Evolutionary conservation across 2,888 invertebrate genomes (phyloP), one percentile per base, ranked within the genome.

Genomic region (Epirrhoe alternata): DNA sequence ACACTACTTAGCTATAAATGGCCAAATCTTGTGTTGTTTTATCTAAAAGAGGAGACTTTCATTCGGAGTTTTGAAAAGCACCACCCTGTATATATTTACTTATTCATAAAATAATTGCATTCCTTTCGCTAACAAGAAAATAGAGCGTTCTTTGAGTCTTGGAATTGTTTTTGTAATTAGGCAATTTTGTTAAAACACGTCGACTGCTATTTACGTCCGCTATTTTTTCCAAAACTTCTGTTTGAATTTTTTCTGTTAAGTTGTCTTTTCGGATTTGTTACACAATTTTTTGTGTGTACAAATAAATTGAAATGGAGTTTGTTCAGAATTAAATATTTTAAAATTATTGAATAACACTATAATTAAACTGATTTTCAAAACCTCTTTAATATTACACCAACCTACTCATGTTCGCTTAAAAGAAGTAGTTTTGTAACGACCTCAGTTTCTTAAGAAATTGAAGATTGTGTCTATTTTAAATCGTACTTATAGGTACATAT

Each of bases 61-160:
- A 42, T 47, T 47, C 7, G 16, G 14, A 4, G 16, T 6, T 45
- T 45, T 5, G 12, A 47, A 16, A 47, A 16, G 0, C 12, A 42
- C 12, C 64, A 59, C 4, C 38, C 59, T 58, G 30, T 64, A 53
- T 38, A 53, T 38, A 35, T 5, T 17, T 4, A 17, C 30, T 17
- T 38, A 55, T 45, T 50, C 42, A 47, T 64, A n/a, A n/a, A n/a
- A n/a, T n/a, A 59, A 64, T 64, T 64, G 64, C 54, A 58, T 64
- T 50, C 54, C 53, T 52, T 35, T 54, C 30, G 58, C 31, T 59
- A 64, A 54, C 64, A 59, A 50, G 64, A 59, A 54, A 53, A 64
- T 54, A 50, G 31, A 30, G 5, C 30, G 49, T 55, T 55, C 64
- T 59, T 54, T 54, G 59, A 64, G 31, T 54, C 35, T 14, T 31